A percentile compares a stretch with the other conserved stretches of the same genome.
phyloP scores from a whole-genome alignment of 2,888 invertebrate genomes.

The Willowsia nigromaculata region DNA sequence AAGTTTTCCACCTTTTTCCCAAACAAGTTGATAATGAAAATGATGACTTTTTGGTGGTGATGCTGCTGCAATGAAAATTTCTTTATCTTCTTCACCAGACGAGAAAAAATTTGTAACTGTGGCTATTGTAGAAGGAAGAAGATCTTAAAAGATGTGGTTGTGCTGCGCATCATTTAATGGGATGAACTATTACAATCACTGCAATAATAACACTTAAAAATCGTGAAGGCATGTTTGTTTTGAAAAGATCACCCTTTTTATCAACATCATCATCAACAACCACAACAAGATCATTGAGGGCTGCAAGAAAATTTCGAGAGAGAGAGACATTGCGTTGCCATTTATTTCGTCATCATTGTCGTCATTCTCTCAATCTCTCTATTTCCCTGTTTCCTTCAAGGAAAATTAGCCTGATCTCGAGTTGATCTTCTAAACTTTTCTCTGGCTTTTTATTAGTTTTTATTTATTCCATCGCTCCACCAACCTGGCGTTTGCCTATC shows the following conservation, averaged over 20 bases:
- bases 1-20: neutral
- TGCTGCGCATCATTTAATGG: constrained; percentile 6
- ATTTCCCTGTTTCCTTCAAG: neutral
- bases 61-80: constrained; percentile 30
- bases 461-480: constrained; percentile 31
- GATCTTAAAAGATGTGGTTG: neutral
- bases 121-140: neutral
- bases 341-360: neutral
- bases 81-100: neutral
- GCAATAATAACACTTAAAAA: constrained; percentile 38
- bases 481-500: neutral
- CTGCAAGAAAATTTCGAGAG: neutral
- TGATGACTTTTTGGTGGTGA: constrained; percentile 12
- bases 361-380: constrained; percentile 46
- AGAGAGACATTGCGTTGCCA: constrained; percentile 59
- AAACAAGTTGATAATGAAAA: constrained; percentile 55
- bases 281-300: neutral
- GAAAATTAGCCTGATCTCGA: constrained; percentile 52
- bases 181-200: constrained; percentile 3
- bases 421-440: neutral
- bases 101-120: constrained; percentile 33
- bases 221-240: constrained; percentile 4
- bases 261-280: neutral
- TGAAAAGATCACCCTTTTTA: constrained; percentile 30
- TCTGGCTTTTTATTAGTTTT: constrained; percentile 29